A percentile compares a stretch with the other conserved stretches of the same genome.
phyloP scores from a whole-genome alignment of 2,113 vertebrate genomes.

The Fukomys damarensis region DNA sequence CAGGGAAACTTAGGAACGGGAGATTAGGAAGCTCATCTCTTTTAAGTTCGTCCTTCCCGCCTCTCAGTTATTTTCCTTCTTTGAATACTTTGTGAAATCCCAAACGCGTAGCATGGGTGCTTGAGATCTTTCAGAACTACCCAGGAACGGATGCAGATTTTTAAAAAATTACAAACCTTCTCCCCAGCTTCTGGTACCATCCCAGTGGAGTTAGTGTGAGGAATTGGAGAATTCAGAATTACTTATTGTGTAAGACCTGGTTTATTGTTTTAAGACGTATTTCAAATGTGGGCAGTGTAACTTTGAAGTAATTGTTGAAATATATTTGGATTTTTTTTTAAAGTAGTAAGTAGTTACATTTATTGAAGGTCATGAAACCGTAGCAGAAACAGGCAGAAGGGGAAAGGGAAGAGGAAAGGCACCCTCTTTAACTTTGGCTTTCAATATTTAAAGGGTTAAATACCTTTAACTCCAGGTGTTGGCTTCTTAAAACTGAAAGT shows the following conservation, averaged over 20 bases:
- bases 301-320: conserved; percentile 30
- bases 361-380: not conserved
- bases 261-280: conserved; percentile 49
- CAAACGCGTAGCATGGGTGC: conserved; percentile 28
- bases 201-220: conserved; percentile 47
- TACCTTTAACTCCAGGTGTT: not conserved
- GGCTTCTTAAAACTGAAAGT: conserved; percentile 54
- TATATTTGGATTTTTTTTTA: not conserved
- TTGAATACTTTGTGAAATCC: conserved; percentile 69
- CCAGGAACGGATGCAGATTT: conserved; percentile 68
- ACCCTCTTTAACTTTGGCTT: not conserved
- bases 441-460: not conserved
- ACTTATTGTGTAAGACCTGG: conserved; percentile 39
- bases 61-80: conserved; percentile 33
- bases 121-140: conserved; percentile 67
- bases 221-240: conserved; percentile 52
- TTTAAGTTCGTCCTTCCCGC: conserved; percentile 79
- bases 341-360: not conserved
- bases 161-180: conserved; percentile 26
- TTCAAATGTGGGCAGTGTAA: conserved; percentile 43
- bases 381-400: not conserved
- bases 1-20: conserved; percentile 82
- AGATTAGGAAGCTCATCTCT: conserved; percentile 84
- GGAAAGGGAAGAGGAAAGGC: not conserved
- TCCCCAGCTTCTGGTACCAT: conserved; percentile 7